phyloP scores from a whole-genome alignment of 2,888 invertebrate genomes.

The Microctonus brassicae region DNA sequence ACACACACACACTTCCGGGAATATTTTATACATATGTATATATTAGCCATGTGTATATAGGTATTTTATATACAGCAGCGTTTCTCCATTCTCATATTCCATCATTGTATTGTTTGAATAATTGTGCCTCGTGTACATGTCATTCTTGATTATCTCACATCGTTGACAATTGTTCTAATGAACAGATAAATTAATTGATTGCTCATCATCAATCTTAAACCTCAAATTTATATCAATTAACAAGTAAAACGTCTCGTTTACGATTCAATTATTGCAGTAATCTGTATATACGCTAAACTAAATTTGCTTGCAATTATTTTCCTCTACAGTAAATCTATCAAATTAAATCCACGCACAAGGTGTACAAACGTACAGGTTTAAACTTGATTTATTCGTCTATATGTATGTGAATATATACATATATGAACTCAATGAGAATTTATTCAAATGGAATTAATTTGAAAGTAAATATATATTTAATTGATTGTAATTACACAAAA shows the following conservation, averaged over 20 bases:
- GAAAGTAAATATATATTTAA: too few relatives aligned
- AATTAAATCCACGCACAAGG: neutral
- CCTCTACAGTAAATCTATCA: neutral
- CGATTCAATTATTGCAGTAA: neutral
- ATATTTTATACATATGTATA: neutral
- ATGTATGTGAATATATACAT: too few relatives aligned
- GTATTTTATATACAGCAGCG: neutral
- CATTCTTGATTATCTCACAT: slow-evolving; percentile 1
- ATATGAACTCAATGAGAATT: too few relatives aligned
- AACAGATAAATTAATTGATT: neutral
- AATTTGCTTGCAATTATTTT: neutral
- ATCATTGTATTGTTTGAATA: neutral
- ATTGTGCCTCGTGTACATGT: neutral
- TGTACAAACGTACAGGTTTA: too few relatives aligned
- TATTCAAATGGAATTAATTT: too few relatives aligned
- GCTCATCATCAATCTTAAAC: neutral
- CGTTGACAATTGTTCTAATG: neutral
- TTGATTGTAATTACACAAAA: too few relatives aligned
- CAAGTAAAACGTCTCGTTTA: neutral
- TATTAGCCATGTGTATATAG: neutral
- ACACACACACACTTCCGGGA: neutral
- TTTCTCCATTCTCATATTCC: neutral
- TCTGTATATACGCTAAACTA: neutral
- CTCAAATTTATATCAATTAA: neutral
- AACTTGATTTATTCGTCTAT: too few relatives aligned